These are phyloP conservation scores for Spinus olivaceus DNA, from an alignment of 2,797 vertebrate species.

Conservation along the genomic window DNA sequence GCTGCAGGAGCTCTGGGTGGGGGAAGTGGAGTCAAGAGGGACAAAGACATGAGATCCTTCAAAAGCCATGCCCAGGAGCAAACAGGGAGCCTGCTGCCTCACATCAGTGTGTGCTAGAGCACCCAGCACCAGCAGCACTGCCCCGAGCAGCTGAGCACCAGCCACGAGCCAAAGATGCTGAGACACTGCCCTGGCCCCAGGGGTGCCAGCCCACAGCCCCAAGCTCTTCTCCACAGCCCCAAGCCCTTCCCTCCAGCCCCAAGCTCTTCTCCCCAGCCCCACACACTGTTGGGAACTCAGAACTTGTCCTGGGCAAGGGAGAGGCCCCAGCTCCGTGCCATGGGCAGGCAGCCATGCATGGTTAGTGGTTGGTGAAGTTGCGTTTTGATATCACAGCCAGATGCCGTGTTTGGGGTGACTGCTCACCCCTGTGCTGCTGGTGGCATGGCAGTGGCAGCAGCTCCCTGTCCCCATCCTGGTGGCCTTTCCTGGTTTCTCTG, in stretches of 20 bases:
- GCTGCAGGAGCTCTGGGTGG: neutral
- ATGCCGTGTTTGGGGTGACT: neutral
- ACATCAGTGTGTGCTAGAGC: fast-evolving
- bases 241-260: neutral
- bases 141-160: neutral
- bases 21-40: neutral
- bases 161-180: neutral
- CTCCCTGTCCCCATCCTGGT: neutral
- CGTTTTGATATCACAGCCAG: fast-evolving
- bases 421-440: neutral
- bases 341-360: fast-evolving
- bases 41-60: neutral
- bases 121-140: neutral
- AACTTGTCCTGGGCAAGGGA: fast-evolving
- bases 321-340: fast-evolving
- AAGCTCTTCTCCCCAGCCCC: neutral
- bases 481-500: fast-evolving
- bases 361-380: neutral
- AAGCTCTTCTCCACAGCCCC: too few species aligned
- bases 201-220: fast-evolving
- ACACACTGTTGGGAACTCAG: fast-evolving
- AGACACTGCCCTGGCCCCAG: neutral
- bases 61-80: neutral
- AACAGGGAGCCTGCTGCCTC: neutral
- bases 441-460: fast-evolving